phyloP scores from a whole-genome alignment of 2,888 invertebrate genomes.

The Lissonota sp. region DNA sequence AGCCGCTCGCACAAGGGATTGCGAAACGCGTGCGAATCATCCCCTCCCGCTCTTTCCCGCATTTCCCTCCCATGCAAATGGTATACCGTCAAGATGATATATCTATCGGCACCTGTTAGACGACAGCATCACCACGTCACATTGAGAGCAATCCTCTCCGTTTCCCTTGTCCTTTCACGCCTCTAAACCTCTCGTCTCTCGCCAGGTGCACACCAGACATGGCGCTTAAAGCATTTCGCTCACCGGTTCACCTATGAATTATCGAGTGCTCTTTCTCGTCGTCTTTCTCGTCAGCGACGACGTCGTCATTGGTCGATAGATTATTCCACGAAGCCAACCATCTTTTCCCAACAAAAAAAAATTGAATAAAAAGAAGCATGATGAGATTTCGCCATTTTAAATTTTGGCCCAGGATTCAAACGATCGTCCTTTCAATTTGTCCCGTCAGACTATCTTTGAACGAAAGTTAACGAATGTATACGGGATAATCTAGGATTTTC shows the following conservation, averaged over 20 bases:
- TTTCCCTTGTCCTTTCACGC: slow-evolving; percentile 59
- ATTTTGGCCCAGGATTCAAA: too few relatives aligned
- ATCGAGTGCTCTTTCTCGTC: slow-evolving; percentile 34
- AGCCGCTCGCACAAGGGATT: slow-evolving; percentile 29
- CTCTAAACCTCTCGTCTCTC: slow-evolving; percentile 18
- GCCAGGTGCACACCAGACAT: slow-evolving; percentile 33
- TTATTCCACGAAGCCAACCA: too few relatives aligned
- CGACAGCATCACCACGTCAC: slow-evolving; percentile 72
- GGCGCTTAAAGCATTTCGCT: slow-evolving; percentile 35
- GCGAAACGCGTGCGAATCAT: slow-evolving; percentile 23
- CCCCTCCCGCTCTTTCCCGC: background rate
- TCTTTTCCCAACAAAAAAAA: background rate
- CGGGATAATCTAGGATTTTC: too few relatives aligned
- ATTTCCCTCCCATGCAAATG: slow-evolving; percentile 68
- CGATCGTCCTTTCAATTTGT: too few relatives aligned
- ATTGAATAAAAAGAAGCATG: background rate
- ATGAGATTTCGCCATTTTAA: too few relatives aligned
- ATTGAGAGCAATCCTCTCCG: slow-evolving; percentile 66
- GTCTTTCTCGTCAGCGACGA: slow-evolving; percentile 30
- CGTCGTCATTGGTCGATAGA: background rate
- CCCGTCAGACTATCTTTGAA: too few relatives aligned
- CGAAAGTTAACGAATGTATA: too few relatives aligned
- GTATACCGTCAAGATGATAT: slow-evolving; percentile 77
- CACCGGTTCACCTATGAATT: slow-evolving; percentile 45
- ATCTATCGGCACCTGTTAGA: slow-evolving; percentile 79